phyloP scores from a whole-genome alignment of 2,888 invertebrate species.

The Fragum whitleyi region DNA sequence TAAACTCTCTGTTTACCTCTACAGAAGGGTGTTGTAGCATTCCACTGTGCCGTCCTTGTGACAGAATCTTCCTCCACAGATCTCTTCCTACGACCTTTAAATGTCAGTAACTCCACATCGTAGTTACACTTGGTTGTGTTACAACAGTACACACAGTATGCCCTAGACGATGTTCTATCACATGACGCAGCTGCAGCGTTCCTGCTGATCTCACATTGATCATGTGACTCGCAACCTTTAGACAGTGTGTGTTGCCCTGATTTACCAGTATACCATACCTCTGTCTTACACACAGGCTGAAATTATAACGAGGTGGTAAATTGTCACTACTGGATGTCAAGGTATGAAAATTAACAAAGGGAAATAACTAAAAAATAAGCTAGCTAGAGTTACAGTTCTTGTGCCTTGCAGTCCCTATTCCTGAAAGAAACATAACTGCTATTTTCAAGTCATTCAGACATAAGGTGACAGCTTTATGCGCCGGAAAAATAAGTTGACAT shows the following conservation, averaged over 20 bases:
- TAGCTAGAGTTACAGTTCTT: too few species aligned
- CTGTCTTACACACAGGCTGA: constrained; percentile 54
- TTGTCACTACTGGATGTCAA: too few species aligned
- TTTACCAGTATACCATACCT: constrained; percentile 35
- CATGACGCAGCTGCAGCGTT: constrained; percentile 22
- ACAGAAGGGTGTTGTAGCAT: constrained; percentile 36
- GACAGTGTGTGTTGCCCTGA: constrained; percentile 23
- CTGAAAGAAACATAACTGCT: too few species aligned
- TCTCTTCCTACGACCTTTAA: constrained; percentile 46
- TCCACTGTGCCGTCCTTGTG: constrained; percentile 24
- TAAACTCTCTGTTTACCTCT: constrained; percentile 40
- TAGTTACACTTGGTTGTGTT: constrained; percentile 44
- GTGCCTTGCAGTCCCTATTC: too few species aligned
- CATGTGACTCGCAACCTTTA: constrained; percentile 38
- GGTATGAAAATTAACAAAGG: too few species aligned
- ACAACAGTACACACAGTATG: constrained; percentile 58
- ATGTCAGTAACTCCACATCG: constrained; percentile 43
- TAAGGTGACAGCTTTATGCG: too few species aligned
- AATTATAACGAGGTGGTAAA: not conserved
- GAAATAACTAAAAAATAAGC: too few species aligned
- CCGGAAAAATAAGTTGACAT: too few species aligned
- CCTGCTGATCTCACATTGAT: constrained; percentile 21
- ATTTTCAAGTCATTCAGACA: too few species aligned
- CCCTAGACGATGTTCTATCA: not conserved
- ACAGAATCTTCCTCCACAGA: constrained; percentile 9